phyloP scores from a whole-genome alignment of 2,113 vertebrate genomes.

The Chionodraco myersi region DNA sequence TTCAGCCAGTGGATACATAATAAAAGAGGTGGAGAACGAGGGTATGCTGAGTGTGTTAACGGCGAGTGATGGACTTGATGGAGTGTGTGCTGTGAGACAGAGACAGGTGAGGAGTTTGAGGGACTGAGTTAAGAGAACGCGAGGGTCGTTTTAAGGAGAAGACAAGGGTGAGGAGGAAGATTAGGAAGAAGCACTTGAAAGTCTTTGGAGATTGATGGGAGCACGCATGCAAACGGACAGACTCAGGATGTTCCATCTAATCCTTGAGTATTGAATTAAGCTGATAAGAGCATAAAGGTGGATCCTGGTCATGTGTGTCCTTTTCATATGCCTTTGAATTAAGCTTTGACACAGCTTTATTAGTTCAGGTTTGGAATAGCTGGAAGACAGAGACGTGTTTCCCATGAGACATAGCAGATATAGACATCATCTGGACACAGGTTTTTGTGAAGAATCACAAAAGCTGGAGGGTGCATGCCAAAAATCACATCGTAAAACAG shows the following conservation, averaged over 20 bases:
- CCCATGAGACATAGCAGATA: neutral
- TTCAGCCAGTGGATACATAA: slow-evolving; percentile 48
- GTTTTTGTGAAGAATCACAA: neutral
- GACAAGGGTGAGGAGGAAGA: neutral
- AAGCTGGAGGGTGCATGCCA: neutral
- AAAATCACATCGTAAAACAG: neutral
- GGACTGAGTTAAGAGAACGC: slow-evolving; percentile 21
- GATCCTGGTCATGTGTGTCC: neutral
- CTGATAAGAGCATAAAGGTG: neutral
- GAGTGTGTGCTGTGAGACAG: slow-evolving; percentile 30
- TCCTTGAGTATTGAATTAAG: neutral
- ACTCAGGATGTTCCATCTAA: neutral
- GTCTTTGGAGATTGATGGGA: slow-evolving; percentile 8
- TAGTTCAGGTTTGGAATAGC: neutral
- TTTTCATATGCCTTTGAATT: neutral
- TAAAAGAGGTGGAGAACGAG: slow-evolving; percentile 37
- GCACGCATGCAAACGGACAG: neutral
- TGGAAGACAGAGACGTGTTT: neutral
- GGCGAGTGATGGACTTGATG: slow-evolving; percentile 38
- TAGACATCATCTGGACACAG: neutral
- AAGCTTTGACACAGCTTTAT: neutral
- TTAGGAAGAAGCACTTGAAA: slow-evolving; percentile 14
- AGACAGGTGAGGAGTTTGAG: slow-evolving; percentile 37
- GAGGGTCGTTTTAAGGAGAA: neutral
- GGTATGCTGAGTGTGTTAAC: slow-evolving; percentile 4